These are phyloP conservation scores for Amphimedon queenslandica DNA, from an alignment of 37 sponge, comb jelly and placozoan genomes.

Conservation along the genomic window DNA sequence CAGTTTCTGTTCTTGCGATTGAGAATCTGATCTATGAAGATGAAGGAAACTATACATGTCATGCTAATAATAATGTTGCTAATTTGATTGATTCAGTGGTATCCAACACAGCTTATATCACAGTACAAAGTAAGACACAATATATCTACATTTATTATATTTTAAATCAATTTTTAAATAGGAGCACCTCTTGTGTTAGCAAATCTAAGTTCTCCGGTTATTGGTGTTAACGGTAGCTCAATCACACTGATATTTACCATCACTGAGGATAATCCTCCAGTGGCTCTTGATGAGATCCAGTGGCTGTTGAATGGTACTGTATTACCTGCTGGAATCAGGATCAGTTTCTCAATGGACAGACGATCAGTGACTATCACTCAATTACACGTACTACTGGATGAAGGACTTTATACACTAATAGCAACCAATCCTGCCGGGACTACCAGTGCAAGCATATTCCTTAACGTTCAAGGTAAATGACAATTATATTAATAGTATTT, in stretches of 20 bases:
- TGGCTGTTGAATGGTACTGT: not conserved
- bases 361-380: not conserved
- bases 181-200: not conserved
- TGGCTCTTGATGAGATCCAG: not conserved
- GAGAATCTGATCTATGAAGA: not conserved
- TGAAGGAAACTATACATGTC: not conserved
- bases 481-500: no score
- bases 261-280: not conserved
- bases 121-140: not conserved
- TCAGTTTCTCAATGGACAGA: constrained; percentile 1
- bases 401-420: constrained; percentile 13
- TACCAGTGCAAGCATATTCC: constrained; percentile 8
- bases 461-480: constrained; percentile 9
- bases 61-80: not conserved
- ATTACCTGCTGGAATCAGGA: not conserved
- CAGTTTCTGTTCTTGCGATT: not conserved
- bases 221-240: not conserved
- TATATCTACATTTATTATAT: not conserved
- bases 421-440: constrained; percentile 13
- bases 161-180: not conserved
- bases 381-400: constrained; percentile 5
- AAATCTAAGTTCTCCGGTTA: not conserved
- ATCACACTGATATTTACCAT: constrained; percentile 4
- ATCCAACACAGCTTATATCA: not conserved
- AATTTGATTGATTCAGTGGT: not conserved